Conservation (phyloP, 2,113 vertebrate genomes). For the Bungarus multicinctus region DNA sequence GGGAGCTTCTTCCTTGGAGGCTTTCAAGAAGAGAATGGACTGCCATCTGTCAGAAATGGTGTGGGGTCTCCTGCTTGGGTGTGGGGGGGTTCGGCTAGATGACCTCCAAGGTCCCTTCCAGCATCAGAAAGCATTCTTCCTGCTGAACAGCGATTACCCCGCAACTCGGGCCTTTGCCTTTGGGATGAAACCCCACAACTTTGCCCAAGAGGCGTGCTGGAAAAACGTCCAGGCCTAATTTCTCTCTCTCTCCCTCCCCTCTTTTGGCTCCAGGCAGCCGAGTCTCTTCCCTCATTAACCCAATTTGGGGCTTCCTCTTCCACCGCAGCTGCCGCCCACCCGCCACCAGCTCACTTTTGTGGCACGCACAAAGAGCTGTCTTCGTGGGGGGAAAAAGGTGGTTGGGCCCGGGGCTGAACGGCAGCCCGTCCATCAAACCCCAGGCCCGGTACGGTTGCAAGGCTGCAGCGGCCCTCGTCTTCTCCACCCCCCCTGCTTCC, state of each 20-base stretch:
- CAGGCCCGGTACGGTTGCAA: conserved; percentile 59
- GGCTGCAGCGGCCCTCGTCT: conserved; percentile 60
- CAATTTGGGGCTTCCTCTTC: conserved; percentile 56
- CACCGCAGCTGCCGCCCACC: conserved; percentile 56
- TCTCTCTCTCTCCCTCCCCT: no score
- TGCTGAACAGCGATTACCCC: conserved; percentile 39
- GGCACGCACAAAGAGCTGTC: conserved; percentile 65
- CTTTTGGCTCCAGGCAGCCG: conserved; percentile 58
- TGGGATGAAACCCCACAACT: conserved; percentile 26
- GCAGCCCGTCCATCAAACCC: conserved; percentile 58
- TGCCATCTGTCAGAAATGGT: no score
- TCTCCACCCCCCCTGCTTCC: conserved; percentile 3
- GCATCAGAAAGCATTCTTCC: background rate
- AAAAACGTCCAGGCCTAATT: conserved; percentile 44
- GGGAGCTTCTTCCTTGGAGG: no score
- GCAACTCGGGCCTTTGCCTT: conserved; percentile 39
- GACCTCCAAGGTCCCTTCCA: no score
- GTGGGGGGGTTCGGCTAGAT: no score
- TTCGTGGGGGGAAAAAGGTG: conserved; percentile 52
- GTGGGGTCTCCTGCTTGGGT: no score
- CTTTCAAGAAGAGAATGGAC: no score
- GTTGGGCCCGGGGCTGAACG: conserved; percentile 47
- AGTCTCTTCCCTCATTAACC: conserved; percentile 70
- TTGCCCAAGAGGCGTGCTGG: conserved; percentile 36
- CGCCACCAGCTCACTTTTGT: conserved; percentile 55